Conservation (phyloP, 2,888 invertebrate species). For the Palloptera scutellata region DNA sequence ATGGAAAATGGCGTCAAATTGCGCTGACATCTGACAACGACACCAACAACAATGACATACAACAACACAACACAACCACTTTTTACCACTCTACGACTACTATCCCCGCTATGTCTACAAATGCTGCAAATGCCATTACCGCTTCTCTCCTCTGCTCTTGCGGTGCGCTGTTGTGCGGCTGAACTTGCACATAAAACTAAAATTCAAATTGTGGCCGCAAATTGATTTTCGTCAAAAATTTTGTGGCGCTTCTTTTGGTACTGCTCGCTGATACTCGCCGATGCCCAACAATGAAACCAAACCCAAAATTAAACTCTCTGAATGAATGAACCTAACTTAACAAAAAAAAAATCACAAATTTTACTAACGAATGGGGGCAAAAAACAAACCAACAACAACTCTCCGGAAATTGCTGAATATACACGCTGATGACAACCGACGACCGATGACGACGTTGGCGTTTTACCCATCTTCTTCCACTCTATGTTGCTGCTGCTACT, state of each 20-base stretch:
- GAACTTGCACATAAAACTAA: slow-evolving; percentile 17
- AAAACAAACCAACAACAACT: slow-evolving; percentile 27
- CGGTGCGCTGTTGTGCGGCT: neutral
- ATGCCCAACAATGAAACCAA: neutral
- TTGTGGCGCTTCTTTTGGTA: neutral
- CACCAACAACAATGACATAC: slow-evolving; percentile 36
- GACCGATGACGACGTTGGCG: slow-evolving; percentile 35
- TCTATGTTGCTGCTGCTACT: slow-evolving; percentile 17
- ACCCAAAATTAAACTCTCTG: slow-evolving; percentile 8
- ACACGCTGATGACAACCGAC: slow-evolving; percentile 41
- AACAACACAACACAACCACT: slow-evolving; percentile 28
- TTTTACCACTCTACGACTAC: slow-evolving; percentile 37
- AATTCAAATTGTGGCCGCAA: slow-evolving; percentile 44
- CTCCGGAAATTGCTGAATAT: slow-evolving; percentile 53
- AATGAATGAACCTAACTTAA: slow-evolving; percentile 30
- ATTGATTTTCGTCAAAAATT: slow-evolving; percentile 48
- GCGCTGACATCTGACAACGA: slow-evolving; percentile 58
- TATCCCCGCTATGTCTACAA: neutral
- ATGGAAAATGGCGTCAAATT: slow-evolving; percentile 60
- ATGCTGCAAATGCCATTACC: neutral
- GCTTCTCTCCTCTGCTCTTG: slow-evolving; percentile 3
- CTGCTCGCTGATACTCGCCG: slow-evolving; percentile 5
- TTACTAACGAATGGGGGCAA: neutral
- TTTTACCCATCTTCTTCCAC: too few relatives aligned
- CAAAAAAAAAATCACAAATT: slow-evolving; percentile 22